Conservation (phyloP, 1,140 invertebrate genomes). For the Drosophila truncata region DNA sequence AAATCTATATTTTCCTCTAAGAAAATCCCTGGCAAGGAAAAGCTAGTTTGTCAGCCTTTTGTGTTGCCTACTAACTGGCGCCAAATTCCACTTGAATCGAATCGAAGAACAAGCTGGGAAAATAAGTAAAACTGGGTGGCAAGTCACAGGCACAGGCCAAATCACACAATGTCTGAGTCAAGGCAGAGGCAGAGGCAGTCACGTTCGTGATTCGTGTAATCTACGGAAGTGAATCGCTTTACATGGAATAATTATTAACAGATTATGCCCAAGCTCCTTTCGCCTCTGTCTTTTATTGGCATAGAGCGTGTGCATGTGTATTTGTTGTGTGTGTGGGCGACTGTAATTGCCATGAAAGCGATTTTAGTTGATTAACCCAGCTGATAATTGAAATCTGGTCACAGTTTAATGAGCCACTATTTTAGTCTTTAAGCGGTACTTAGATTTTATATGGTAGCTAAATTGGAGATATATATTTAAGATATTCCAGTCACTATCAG, state of each 20-base stretch:
- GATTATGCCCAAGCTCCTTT: slow-evolving; percentile 26
- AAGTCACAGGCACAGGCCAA: slow-evolving; percentile 27
- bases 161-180: slow-evolving; percentile 1
- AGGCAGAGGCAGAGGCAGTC: slow-evolving; percentile 10
- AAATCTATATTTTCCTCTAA: background rate
- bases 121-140: slow-evolving; percentile 6
- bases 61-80: slow-evolving; percentile 33
- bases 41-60: slow-evolving; percentile 35
- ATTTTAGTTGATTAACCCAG: slow-evolving; percentile 23
- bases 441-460: background rate
- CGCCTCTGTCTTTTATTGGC: slow-evolving; percentile 11
- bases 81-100: slow-evolving; percentile 4
- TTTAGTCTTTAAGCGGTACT: slow-evolving; percentile 4
- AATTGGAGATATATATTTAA: background rate
- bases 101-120: slow-evolving; percentile 6
- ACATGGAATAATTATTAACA: slow-evolving; percentile 51
- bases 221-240: slow-evolving; percentile 37
- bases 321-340: background rate
- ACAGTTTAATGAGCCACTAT: slow-evolving; percentile 21
- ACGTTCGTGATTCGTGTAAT: slow-evolving; percentile 48
- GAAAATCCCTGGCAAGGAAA: slow-evolving; percentile 2
- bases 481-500: slow-evolving; percentile 4
- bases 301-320: background rate
- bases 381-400: slow-evolving; percentile 37
- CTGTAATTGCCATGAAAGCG: slow-evolving; percentile 35